Evolutionary conservation across 2,113 vertebrate species (phyloP).

Genomic region (Vanacampus margaritifer): DNA sequence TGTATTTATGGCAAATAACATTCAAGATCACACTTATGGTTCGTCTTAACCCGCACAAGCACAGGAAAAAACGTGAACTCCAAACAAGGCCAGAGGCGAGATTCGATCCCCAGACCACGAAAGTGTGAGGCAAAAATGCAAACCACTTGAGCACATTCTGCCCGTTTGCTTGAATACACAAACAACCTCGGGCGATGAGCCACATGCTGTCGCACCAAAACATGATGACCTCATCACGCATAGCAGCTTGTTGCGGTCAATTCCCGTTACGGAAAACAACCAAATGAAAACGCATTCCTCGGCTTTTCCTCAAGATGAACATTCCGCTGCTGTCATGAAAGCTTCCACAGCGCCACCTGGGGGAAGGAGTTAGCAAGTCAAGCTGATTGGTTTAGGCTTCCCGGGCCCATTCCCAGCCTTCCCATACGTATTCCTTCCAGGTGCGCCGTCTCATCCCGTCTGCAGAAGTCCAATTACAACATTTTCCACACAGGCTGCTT

Average conservation of each 20-base stretch:
- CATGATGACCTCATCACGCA: neutral
- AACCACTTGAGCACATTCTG: neutral
- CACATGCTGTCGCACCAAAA: neutral
- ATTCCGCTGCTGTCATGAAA: neutral
- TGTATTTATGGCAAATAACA: too few relatives aligned
- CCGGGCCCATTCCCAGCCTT: constrained; percentile 5
- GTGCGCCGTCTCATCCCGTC: constrained; percentile 47
- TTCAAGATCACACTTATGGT: too few relatives aligned
- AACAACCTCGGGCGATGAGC: neutral
- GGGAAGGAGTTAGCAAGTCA: neutral
- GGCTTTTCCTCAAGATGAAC: neutral
- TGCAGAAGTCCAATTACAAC: constrained; percentile 68
- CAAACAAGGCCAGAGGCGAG: too few relatives aligned
- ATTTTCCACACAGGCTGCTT: constrained; percentile 59
- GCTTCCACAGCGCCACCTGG: neutral
- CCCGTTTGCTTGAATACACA: neutral
- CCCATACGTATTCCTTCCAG: constrained; percentile 46
- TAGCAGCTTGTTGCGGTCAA: neutral
- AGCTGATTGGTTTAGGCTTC: constrained; percentile 6
- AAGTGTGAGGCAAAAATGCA: neutral
- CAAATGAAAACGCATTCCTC: neutral
- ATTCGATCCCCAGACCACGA: neutral
- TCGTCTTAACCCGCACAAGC: too few relatives aligned
- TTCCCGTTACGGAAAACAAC: neutral
- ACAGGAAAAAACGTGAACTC: too few relatives aligned